Base-by-base conservation (phyloP, 64 coral and sea anemone species). In the Stylophora pistillata region DNA sequence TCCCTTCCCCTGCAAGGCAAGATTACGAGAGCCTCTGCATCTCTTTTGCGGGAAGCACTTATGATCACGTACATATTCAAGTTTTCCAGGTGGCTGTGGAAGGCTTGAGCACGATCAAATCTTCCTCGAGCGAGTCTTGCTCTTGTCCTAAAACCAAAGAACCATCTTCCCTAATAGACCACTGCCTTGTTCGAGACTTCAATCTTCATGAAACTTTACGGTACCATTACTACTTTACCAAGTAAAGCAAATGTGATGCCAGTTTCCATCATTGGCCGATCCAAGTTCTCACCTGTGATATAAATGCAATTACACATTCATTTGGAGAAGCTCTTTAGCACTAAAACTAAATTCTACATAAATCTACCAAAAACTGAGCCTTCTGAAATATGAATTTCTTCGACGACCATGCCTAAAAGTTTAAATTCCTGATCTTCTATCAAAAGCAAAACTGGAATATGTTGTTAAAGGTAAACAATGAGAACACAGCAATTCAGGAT, bases 251-350 rank as follows among this genome's bases (percentile, higher is more conserved):
- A 81, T 57, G 23, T 59, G 54, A 32, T 81, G 78, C 78, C 78
- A 81, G 20, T 47, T 81, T 29, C 59, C 78, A 58, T 81, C 78
- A 81, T n/a, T n/a, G n/a, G n/a, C n/a, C 52, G 72, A 74, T 47
- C 33, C 54, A 15, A 15, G 29, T 20, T 15, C 15, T 18, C 0
- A 41, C 31, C 72, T 74, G 72, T 13, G 16, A 37, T 1, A 74
- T 30, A 23, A 15, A 65, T 23, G 10, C 20, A 0, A 65, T 55
- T 9, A 81, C 59, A 20, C 81, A 37, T 69, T 79, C 5, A 71
- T 14, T 60, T 79, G 14, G 55, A 33, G 72, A 69, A 26, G 73
- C 52, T 1, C 70, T 34, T n/a, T n/a, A n/a, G n/a, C n/a, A n/a
- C n/a, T n/a, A n/a, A n/a, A n/a, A n/a, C n/a, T n/a, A n/a, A n/a